Conservation (phyloP, 37 sponge, comb jelly and placozoan genomes). For the Chondrosia reniformis region DNA sequence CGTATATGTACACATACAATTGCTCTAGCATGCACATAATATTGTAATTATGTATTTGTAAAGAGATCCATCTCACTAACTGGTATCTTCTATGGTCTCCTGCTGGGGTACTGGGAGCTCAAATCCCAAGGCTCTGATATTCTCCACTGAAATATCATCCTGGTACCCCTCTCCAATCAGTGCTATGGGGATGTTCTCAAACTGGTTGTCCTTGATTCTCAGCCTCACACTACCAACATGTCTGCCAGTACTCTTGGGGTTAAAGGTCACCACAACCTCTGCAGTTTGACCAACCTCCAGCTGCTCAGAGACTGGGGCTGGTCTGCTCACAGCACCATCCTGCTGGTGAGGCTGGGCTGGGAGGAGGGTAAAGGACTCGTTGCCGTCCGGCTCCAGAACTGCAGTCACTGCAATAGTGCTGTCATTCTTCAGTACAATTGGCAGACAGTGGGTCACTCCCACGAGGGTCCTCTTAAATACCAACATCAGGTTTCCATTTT, state of each 20-base stretch:
- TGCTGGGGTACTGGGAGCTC: not conserved
- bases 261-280: slow-evolving; percentile 53
- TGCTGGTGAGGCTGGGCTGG: not conserved
- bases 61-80: not conserved
- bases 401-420: slow-evolving; percentile 81
- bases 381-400: slow-evolving; percentile 26
- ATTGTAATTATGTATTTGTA: too few relatives aligned
- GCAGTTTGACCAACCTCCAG: slow-evolving; percentile 42
- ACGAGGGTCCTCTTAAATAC: slow-evolving; percentile 77
- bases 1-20: too few relatives aligned
- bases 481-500: slow-evolving; percentile 63
- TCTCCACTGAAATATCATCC: slow-evolving; percentile 75
- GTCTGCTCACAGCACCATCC: not conserved
- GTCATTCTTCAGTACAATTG: slow-evolving; percentile 69
- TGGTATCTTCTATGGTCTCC: slow-evolving; percentile 2
- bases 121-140: slow-evolving; percentile 29
- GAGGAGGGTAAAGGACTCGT: slow-evolving; percentile 38
- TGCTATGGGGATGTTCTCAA: slow-evolving; percentile 73
- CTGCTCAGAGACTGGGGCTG: slow-evolving; percentile 30
- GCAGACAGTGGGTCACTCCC: slow-evolving; percentile 59
- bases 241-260: slow-evolving; percentile 27
- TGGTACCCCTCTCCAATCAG: slow-evolving; percentile 91
- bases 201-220: slow-evolving; percentile 74
- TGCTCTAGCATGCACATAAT: too few relatives aligned
- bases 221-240: slow-evolving; percentile 42